Base-by-base conservation (phyloP, 2,888 invertebrate genomes). In the Hedya salicella region DNA sequence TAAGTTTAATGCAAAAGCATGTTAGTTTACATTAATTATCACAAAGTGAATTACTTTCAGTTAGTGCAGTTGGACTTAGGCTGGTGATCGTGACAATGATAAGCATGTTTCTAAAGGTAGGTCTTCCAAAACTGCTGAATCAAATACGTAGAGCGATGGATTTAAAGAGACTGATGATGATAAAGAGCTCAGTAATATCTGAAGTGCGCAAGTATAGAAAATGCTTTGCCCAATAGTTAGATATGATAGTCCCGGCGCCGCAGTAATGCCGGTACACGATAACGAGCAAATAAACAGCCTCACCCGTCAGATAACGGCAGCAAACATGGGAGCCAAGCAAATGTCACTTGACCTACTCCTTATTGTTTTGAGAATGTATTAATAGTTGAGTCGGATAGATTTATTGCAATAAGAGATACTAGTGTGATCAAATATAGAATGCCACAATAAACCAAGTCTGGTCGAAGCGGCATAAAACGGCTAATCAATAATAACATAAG, bases 271-370 rank as follows among this genome's bases (percentile, higher is more conserved):
- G 8, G n/a, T n/a, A 59, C 46, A 53, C 17, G 65, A 65, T 60
- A 65, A 32, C 21, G 36, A 25, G 5, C 21, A 39, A 36, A 56
- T 21, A 62, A 44, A 59, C 57, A 59, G 36, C 32, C 46, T 46
- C 50, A 66, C 40, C 61, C 60, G 66, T 61, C 66, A 66, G 59
- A 65, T 64, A 64, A n/a, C 46, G 54, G 46, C 66, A 40, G 49
- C 42, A 56, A 54, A 62, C 62, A 54, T 11, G 44, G 39, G n/a
- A 52, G 46, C 39, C 54, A 54, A 17, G 54, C 48, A 30, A 40
- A 39, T 61, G 66, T 66, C 48, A 49, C 32, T 61, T 66, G 66
- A 66, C 66, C 66, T 61, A 66, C 48, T 66, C 19, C 32, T 49
- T 49, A 49, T 66, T 54, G 66, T 66, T 66, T 30, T 48, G 46